Evolutionary conservation across 2,113 vertebrate genomes (phyloP).

Genomic region (Neotoma lepida): DNA sequence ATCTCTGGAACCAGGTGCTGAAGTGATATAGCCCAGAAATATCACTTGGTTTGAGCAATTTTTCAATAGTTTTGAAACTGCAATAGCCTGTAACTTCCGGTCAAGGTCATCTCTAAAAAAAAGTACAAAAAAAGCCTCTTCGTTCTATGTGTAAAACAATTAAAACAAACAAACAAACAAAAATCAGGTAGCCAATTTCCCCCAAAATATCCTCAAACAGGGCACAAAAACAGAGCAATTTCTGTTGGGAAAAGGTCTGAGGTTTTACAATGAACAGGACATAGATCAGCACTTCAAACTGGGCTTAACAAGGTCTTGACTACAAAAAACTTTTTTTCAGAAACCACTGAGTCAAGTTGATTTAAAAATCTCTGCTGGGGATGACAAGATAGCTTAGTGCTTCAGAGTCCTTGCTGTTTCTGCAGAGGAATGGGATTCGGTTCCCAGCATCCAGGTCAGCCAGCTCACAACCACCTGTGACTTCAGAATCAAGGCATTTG

Average conservation of each 20-base stretch:
- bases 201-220: not conserved
- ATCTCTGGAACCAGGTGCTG: conserved; percentile 87
- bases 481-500: not conserved
- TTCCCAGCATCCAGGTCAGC: not conserved
- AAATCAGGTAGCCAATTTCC: not conserved
- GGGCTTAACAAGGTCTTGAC: not conserved
- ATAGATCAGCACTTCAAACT: not conserved
- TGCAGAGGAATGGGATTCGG: not conserved
- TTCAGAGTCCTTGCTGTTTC: not conserved
- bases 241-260: not conserved
- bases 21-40: conserved; percentile 87
- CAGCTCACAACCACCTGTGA: not conserved
- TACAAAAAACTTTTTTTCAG: not conserved
- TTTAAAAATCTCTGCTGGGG: not conserved
- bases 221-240: not conserved
- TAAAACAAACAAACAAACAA: not conserved
- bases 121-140: conserved; percentile 51
- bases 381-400: not conserved
- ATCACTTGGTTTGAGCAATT: conserved; percentile 82
- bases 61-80: conserved; percentile 84
- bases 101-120: conserved; percentile 86
- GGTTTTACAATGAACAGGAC: not conserved
- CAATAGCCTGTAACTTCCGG: conserved; percentile 86
- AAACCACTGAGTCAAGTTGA: not conserved
- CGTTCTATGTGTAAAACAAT: not conserved